These are phyloP conservation scores for Clanis bilineata DNA, from an alignment of 2,888 invertebrate species.

Conservation along the genomic window DNA sequence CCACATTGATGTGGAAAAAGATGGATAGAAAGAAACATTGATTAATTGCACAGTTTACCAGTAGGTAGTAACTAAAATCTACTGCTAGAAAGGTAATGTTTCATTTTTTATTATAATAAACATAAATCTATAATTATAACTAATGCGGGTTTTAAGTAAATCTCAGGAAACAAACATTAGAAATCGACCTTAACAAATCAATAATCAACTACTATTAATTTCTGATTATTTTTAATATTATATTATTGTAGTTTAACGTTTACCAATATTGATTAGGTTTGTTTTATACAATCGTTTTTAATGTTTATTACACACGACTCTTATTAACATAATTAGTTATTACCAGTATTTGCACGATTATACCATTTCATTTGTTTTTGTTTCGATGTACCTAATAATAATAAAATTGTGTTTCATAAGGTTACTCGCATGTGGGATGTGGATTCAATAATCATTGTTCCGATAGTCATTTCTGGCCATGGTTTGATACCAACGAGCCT, in stretches of 20 bases:
- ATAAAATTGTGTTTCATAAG: too few species aligned
- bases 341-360: conserved; percentile 31
- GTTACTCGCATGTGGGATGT: too few species aligned
- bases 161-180: neutral
- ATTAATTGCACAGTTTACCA: too few species aligned
- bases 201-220: neutral
- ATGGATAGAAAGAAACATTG: too few species aligned
- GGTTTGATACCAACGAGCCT: too few species aligned
- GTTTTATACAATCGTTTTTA: neutral
- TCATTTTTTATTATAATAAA: neutral
- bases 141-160: neutral
- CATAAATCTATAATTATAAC: neutral
- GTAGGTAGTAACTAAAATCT: too few species aligned
- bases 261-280: neutral
- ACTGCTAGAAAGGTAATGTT: too few species aligned
- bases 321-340: conserved; percentile 33
- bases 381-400: too few species aligned
- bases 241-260: neutral
- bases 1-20: too few species aligned
- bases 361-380: conserved; percentile 5
- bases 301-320: conserved; percentile 14
- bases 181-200: neutral
- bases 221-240: neutral
- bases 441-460: too few species aligned
- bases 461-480: too few species aligned